Evolutionary conservation across 2,797 vertebrate genomes (phyloP), one percentile per base, ranked within the genome.

Genomic region (Chelon labrosus): DNA sequence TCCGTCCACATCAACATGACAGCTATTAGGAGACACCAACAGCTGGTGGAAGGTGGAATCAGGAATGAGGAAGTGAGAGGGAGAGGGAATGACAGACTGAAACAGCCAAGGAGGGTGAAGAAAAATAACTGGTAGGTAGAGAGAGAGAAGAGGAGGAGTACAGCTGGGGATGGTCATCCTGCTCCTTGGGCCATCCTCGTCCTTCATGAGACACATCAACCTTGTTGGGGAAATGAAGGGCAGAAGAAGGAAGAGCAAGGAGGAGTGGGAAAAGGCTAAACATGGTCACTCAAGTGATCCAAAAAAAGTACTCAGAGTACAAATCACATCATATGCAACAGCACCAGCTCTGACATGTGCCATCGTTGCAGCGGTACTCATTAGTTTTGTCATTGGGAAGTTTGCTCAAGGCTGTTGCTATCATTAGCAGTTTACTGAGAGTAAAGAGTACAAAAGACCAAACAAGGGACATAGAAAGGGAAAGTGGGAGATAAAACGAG

Each of bases 11-110:
- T 91, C 88, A 85, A 86, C 71, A 50, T 90, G 90, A 91, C 88
- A 85, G 88, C 85, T 82, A 90, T 90, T 89, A 89, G 83, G 77
- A 89, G 86, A 80, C 88, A 83, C 86, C 84, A 90, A 84, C 88
- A 92, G 88, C 89, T 92, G 92, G 80, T 85, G 82, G 74, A 86
- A 87, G 87, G 90, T 86, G 84, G 86, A 82, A 84, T 81, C 50
- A 51, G 61, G 57, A 37, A 88, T 70, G 76, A 60, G 70, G 68
- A 73, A 75, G 61, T 25, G 50, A 52, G 47, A 84, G 51, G 83
- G 51, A 60, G 56, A 58, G 70, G 57, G 50, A 80, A 84, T 83
- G 84, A 83, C 76, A 70, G 78, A 73, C 62, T 49, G 74, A 82
- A 55, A 38, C 70, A 65, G 68, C 71, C 55, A 73, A 80, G 42